A percentile compares a stretch with the other conserved stretches of the same genome.
Conservation (phyloP, 2,113 vertebrate genomes). For the Pithys albifrons region DNA sequence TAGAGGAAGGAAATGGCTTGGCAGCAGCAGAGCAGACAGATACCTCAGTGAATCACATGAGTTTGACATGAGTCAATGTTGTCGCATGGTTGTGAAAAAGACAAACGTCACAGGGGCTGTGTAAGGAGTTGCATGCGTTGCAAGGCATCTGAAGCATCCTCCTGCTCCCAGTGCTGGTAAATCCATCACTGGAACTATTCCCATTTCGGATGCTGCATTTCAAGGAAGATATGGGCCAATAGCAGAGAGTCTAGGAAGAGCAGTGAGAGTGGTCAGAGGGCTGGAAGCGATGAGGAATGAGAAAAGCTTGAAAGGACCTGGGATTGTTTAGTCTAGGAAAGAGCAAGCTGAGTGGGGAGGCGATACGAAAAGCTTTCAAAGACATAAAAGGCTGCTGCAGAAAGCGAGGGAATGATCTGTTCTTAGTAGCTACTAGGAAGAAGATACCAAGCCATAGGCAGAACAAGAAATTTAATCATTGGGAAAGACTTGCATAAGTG, state of each 20-base stretch:
- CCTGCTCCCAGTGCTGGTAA: neutral
- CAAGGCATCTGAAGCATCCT: constrained; percentile 4
- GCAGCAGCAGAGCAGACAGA: neutral
- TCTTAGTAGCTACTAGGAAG: neutral
- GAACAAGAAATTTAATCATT: neutral
- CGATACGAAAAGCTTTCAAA: neutral
- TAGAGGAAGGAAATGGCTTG: neutral
- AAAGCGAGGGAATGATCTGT: neutral
- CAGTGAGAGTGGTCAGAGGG: neutral
- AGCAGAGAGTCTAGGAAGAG: neutral
- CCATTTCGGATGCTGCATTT: neutral
- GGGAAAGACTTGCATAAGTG: neutral
- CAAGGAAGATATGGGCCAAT: neutral
- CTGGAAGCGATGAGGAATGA: constrained; percentile 35
- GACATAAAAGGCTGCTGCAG: constrained; percentile 16
- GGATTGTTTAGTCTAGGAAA: constrained; percentile 59
- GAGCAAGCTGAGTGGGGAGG: neutral
- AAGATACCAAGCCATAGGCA: neutral
- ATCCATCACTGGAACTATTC: neutral
- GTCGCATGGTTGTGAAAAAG: constrained; percentile 24
- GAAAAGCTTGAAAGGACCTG: neutral
- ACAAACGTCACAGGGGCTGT: neutral
- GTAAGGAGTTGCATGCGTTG: neutral
- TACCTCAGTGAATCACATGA: constrained; percentile 23
- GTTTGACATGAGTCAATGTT: neutral